These are phyloP conservation scores for Toxostoma redivivum DNA, from an alignment of 2,113 vertebrate species.

Conservation along the genomic window DNA sequence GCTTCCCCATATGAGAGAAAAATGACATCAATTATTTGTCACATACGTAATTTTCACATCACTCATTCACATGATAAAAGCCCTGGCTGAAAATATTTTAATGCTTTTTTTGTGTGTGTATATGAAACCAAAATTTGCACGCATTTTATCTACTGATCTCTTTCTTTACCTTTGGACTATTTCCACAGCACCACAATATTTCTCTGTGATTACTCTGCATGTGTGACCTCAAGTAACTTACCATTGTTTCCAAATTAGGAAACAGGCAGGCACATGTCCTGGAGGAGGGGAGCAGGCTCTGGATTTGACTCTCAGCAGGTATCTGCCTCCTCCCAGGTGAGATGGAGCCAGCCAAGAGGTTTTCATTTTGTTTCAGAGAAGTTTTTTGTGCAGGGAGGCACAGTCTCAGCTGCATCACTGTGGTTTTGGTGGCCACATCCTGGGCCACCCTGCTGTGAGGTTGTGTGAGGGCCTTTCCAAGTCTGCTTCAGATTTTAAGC, in stretches of 20 bases:
- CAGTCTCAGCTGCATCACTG: background rate
- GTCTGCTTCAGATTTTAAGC: background rate
- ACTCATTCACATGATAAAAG: background rate
- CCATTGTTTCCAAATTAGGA: background rate
- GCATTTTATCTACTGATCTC: background rate
- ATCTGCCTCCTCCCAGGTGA: background rate
- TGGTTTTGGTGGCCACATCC: background rate
- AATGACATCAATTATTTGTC: background rate
- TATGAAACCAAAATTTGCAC: background rate
- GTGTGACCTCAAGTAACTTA: constrained; percentile 30
- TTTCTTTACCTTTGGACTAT: background rate
- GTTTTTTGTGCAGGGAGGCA: background rate
- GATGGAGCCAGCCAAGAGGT: background rate
- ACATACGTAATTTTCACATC: background rate
- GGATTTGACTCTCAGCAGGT: background rate
- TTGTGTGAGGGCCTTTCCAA: background rate
- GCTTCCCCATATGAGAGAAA: background rate
- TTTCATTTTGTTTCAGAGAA: background rate
- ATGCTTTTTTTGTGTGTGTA: background rate
- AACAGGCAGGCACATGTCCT: constrained; percentile 12
- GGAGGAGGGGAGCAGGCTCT: background rate
- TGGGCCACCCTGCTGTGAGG: background rate
- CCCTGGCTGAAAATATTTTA: background rate
- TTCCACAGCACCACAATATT: background rate
- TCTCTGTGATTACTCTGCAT: background rate